Conservation (phyloP, 2,113 vertebrate species). For the Epinephelus cyanopodus region DNA sequence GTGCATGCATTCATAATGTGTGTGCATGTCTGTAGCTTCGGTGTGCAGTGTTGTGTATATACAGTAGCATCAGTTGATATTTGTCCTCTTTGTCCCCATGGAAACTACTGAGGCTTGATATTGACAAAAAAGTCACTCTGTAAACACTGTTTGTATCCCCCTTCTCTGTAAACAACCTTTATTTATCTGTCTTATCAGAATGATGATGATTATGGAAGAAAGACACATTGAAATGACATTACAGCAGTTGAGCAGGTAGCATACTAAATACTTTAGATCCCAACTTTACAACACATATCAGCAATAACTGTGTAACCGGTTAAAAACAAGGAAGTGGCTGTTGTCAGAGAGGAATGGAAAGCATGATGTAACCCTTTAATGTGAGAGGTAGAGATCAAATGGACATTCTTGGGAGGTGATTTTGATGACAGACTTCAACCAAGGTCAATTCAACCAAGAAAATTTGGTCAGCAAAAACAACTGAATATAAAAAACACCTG, state of each 20-base stretch:
- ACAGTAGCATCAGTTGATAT: conserved; percentile 6
- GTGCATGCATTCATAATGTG: neutral
- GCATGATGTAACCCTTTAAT: neutral
- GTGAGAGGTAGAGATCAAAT: neutral
- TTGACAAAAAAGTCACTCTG: conserved; percentile 38
- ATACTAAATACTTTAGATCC: neutral
- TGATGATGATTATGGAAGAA: conserved; percentile 26
- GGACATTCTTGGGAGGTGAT: conserved; percentile 13
- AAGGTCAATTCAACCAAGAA: neutral
- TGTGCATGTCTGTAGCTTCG: neutral
- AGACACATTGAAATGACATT: conserved; percentile 56
- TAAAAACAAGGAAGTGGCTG: neutral
- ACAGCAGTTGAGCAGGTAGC: conserved; percentile 17
- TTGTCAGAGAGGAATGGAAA: neutral
- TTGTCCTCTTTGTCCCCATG: conserved; percentile 29
- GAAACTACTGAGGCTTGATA: conserved; percentile 39
- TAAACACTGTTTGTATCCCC: conserved; percentile 28
- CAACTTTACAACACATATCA: neutral
- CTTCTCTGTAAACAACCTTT: conserved; percentile 46
- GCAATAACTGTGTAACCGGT: neutral
- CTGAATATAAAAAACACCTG: neutral
- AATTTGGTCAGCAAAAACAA: conserved; percentile 30
- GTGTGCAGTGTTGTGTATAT: neutral
- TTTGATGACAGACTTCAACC: neutral
- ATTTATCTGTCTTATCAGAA: conserved; percentile 57